Conservation (phyloP, 2,888 invertebrate species). For the Nomada goodeniana region DNA sequence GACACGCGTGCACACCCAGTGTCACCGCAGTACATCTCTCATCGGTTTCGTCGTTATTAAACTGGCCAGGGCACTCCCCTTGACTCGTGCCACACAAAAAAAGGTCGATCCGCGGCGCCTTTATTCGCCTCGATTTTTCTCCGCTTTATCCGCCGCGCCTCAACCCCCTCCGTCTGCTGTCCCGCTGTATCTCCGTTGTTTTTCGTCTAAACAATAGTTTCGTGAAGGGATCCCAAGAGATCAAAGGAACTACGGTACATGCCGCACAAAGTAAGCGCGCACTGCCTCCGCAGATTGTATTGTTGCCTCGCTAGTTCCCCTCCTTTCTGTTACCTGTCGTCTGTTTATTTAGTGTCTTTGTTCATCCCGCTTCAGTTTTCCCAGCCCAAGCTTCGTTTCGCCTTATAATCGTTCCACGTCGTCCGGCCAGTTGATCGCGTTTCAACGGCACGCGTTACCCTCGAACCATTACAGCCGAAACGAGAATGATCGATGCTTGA, state of each 20-base stretch:
- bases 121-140: slow-evolving; percentile 45
- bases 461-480: slow-evolving; percentile 19
- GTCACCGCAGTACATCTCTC: slow-evolving; percentile 17
- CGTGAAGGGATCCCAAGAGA: slow-evolving; percentile 54
- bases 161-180: not conserved
- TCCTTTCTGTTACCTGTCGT: slow-evolving; percentile 1
- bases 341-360: not conserved
- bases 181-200: slow-evolving; percentile 54
- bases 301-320: slow-evolving; percentile 31
- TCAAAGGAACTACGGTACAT: slow-evolving; percentile 58
- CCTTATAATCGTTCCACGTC: not conserved
- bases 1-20: not conserved
- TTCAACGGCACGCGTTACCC: slow-evolving; percentile 12
- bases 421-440: slow-evolving; percentile 6
- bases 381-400: not conserved
- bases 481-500: not conserved
- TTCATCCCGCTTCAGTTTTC: slow-evolving; percentile 12
- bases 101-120: slow-evolving; percentile 24
- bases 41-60: slow-evolving; percentile 35
- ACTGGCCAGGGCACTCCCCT: slow-evolving; percentile 18
- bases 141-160: slow-evolving; percentile 13
- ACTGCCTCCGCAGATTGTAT: slow-evolving; percentile 51
- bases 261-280: slow-evolving; percentile 37
- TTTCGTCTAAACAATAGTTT: slow-evolving; percentile 51
- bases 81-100: slow-evolving; percentile 31